Percentiles rank a stretch among this genome's conserved stretches.
Evolutionary conservation across 2,797 vertebrate species (phyloP).

Genomic region (Argya squamiceps): DNA sequence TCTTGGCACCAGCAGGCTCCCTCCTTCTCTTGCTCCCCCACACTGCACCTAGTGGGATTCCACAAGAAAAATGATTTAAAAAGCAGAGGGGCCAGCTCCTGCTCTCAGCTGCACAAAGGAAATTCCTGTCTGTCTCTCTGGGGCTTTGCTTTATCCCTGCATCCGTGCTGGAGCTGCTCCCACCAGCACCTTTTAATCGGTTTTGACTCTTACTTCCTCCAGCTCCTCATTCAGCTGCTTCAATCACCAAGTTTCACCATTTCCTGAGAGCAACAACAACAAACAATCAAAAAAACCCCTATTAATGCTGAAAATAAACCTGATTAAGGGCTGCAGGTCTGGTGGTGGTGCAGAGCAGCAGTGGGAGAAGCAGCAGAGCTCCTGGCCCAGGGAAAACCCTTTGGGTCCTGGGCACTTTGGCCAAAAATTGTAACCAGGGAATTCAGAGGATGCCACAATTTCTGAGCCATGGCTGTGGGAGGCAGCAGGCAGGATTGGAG

Average conservation of each 20-base stretch:
- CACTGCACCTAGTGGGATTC: not conserved
- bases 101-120: not conserved
- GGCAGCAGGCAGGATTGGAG: not conserved
- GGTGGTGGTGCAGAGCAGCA: not conserved
- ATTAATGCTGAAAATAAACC: not conserved
- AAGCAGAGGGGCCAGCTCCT: slow-evolving; percentile 14
- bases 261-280: not conserved
- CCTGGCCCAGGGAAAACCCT: not conserved
- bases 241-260: not conserved
- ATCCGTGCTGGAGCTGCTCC: not conserved
- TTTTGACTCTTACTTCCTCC: not conserved
- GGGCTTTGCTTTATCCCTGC: not conserved
- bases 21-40: not conserved
- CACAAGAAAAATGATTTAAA: not conserved
- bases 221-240: not conserved
- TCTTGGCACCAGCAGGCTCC: not conserved
- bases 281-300: not conserved
- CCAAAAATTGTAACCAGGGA: not conserved
- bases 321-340: not conserved
- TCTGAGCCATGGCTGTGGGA: fast-evolving
- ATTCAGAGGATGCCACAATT: too few species aligned
- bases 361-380: not conserved
- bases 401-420: fast-evolving
- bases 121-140: slow-evolving; percentile 20
- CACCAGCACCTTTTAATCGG: not conserved